phyloP scores from a whole-genome alignment of 2,888 invertebrate species.

The Omphaloscelis lunosa region DNA sequence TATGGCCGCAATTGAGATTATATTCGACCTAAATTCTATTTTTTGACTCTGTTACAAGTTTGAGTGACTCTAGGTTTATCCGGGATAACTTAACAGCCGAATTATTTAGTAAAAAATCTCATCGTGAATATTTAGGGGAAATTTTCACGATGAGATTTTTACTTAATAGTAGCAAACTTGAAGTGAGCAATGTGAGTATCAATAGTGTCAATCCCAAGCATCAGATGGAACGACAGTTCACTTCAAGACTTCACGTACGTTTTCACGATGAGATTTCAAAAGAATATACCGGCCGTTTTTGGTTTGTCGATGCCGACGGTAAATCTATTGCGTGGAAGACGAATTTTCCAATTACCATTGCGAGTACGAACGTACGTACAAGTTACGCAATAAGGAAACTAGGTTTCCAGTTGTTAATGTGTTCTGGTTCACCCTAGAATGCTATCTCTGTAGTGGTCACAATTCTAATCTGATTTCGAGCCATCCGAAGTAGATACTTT shows the following conservation, averaged over 20 bases:
- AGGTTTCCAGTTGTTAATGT: neutral
- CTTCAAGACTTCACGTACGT: too few relatives aligned
- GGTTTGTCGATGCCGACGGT: neutral
- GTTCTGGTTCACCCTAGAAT: constrained; percentile 4
- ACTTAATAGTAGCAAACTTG: too few relatives aligned
- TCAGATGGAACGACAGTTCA: too few relatives aligned
- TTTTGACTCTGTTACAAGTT: neutral
- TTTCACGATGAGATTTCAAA: neutral
- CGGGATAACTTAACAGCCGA: neutral
- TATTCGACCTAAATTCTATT: neutral
- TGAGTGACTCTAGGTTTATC: constrained; percentile 5
- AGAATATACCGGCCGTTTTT: neutral
- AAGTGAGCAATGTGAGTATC: neutral
- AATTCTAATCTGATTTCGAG: constrained; percentile 20
- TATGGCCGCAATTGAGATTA: constrained; percentile 53
- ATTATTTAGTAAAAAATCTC: neutral
- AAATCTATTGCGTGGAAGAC: neutral
- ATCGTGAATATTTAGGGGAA: neutral
- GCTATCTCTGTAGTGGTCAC: constrained; percentile 2
- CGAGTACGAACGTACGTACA: neutral
- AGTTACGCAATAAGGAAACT: neutral
- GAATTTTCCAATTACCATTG: neutral
- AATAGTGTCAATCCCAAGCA: too few relatives aligned
- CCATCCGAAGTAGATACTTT: constrained; percentile 5
- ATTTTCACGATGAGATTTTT: too few relatives aligned